phyloP scores from a whole-genome alignment of 2,797 vertebrate species.

The Gadopsis bispinosus region DNA sequence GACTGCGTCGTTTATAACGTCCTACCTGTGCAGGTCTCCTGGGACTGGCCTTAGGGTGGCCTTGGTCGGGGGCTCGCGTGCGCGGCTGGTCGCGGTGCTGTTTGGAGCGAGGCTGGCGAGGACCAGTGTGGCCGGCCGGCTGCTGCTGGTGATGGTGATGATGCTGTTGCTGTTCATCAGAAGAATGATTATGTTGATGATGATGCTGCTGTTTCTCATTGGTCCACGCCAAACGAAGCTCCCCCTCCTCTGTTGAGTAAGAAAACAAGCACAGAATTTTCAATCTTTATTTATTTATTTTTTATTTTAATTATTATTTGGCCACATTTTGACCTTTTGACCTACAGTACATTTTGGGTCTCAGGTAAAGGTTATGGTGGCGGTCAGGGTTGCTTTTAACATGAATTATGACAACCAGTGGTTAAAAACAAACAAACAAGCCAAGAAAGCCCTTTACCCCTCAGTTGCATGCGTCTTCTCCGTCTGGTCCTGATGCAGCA shows the following conservation, averaged over 20 bases:
- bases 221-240: conserved; percentile 65
- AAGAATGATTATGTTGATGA: neutral
- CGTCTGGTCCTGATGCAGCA: conserved; percentile 42
- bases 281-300: too few relatives aligned
- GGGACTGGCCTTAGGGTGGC: conserved; percentile 40
- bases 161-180: neutral
- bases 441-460: conserved; percentile 36
- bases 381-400: neutral
- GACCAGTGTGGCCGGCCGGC: conserved; percentile 66
- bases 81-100: conserved; percentile 28
- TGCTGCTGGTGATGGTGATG: conserved; percentile 25
- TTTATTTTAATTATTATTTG: too few relatives aligned
- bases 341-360: too few relatives aligned
- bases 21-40: conserved; percentile 52
- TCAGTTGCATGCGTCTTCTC: neutral
- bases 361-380: neutral
- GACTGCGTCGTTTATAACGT: fast-evolving
- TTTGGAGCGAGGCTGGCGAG: conserved; percentile 53
- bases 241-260: conserved; percentile 61
- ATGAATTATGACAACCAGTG: neutral
- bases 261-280: neutral
- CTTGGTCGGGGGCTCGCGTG: neutral
- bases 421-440: neutral
- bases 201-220: neutral
- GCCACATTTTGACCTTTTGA: too few relatives aligned